phyloP scores from a whole-genome alignment of 2,888 invertebrate species.

The Agriopis leucophaearia region DNA sequence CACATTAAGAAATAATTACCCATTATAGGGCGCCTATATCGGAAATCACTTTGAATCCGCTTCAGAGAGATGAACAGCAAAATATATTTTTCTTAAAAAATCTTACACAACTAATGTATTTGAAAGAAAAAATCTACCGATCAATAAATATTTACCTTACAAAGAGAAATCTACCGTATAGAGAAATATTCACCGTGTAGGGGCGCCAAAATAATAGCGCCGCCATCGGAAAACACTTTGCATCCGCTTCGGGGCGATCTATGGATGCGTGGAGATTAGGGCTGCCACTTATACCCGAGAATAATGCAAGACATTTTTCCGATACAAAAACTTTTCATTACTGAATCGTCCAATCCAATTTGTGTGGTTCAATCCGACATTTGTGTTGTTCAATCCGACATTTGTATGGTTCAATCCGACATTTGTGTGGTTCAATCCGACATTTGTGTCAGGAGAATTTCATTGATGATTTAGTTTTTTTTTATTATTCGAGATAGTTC shows the following conservation, averaged over 20 bases:
- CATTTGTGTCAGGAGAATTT: slow-evolving; percentile 9
- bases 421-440: slow-evolving; percentile 12
- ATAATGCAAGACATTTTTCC: slow-evolving; percentile 22
- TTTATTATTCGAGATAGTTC: too few relatives aligned
- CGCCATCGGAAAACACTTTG: slow-evolving; percentile 63
- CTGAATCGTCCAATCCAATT: slow-evolving; percentile 25
- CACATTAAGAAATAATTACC: too few relatives aligned
- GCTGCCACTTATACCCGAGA: slow-evolving; percentile 31
- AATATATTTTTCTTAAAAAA: too few relatives aligned
- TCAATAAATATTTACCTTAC: not conserved
- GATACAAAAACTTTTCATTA: slow-evolving; percentile 33
- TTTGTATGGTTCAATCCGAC: slow-evolving; percentile 23
- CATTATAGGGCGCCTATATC: too few relatives aligned
- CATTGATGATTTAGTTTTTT: not conserved
- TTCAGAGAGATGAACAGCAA: too few relatives aligned
- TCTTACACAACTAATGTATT: too few relatives aligned
- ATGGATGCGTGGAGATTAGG: slow-evolving; percentile 33
- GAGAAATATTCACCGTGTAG: slow-evolving; percentile 14
- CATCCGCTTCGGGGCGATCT: slow-evolving; percentile 49
- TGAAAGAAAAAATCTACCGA: not conserved
- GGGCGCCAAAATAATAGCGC: slow-evolving; percentile 49
- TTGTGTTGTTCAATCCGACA: slow-evolving; percentile 9
- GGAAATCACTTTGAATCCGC: too few relatives aligned
- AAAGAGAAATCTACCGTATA: slow-evolving; percentile 4
- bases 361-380: slow-evolving; percentile 13